Evolutionary conservation across 1,140 invertebrate genomes (phyloP).

Genomic region (Drosophila tsacasi): DNA sequence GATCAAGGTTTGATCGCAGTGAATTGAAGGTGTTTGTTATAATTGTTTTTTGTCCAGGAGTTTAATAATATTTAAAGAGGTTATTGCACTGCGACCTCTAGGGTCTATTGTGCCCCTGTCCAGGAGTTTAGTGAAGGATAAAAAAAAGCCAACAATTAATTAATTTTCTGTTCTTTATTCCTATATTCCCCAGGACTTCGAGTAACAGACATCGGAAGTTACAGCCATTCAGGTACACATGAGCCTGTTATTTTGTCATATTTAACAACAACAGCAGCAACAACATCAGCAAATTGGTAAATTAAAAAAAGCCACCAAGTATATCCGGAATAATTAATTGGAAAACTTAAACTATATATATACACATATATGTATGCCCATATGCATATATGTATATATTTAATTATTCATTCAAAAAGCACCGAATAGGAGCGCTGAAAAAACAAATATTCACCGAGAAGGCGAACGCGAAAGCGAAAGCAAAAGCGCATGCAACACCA

Average conservation of each 20-base stretch:
- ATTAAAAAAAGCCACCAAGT: conserved; percentile 41
- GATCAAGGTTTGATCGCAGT: not conserved
- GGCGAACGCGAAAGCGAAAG: conserved; percentile 9
- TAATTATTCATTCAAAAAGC: conserved; percentile 37
- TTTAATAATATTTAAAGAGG: too few relatives aligned
- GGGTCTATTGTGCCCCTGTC: too few relatives aligned
- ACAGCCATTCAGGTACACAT: conserved; percentile 97
- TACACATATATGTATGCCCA: conserved; percentile 27
- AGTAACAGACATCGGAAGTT: conserved; percentile 98
- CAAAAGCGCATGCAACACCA: not conserved
- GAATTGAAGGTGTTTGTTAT: not conserved
- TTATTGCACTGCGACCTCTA: too few relatives aligned
- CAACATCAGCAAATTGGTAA: conserved; percentile 47
- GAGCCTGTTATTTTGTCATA: conserved; percentile 85
- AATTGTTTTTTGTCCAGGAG: not conserved
- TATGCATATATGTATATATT: conserved; percentile 40
- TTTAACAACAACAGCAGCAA: conserved; percentile 47
- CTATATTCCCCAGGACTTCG: conserved; percentile 90
- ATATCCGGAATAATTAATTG: conserved; percentile 33
- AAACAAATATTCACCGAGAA: conserved; percentile 7
- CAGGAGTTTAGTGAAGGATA: not conserved
- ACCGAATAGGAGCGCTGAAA: conserved; percentile 26
- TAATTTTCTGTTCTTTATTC: not conserved
- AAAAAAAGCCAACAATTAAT: not conserved
- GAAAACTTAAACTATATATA: conserved; percentile 21